Evolutionary conservation across 1,140 invertebrate species (phyloP), one percentile per base, ranked within the genome.

Genomic region (Bombus consobrinus): DNA sequence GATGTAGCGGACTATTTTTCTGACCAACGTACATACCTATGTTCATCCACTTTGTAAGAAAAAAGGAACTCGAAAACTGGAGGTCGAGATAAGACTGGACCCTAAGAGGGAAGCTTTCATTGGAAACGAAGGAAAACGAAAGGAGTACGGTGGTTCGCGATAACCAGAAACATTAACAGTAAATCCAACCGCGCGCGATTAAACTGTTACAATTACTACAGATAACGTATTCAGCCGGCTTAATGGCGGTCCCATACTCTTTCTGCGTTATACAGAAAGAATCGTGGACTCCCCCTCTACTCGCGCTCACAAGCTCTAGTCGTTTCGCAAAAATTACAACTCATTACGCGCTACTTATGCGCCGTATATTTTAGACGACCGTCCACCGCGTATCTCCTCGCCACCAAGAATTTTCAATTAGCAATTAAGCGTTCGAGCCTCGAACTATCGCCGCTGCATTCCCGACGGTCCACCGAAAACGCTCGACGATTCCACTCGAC

Each of bases 361-460:
- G 66, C 22, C 66, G 76, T 80, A 72, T 72, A 72, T 80, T 80
- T 62, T 32, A 57, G 62, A 57, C 73, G 59, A 32, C 15, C 62
- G 81, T 43, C 34, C 34, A 41, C 59, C 59, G 28, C 81, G 57
- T 83, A 77, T 83, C 73, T 83, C 39, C 2, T 25, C 10, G 43
- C 53, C 69, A 68, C 76, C 59, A 85, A 85, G 83, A 85, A 85
- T 85, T 80, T 85, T 85, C 83, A 85, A 85, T 85, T 71, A 85
- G 83, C 83, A 79, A 85, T 80, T 73, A 80, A 78, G 75, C 76
- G 68, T 73, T 41, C 83, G 68, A 66, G 64, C 28, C 73, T 47
- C 28, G 62, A 83, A 84, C 68, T 85, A 85, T 85, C 77, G 57
- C 28, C 41, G 53, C 28, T 32, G 77, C 83, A 80, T 85, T 85